Base-by-base conservation (phyloP, 2,113 vertebrate genomes). In the Conger conger region DNA sequence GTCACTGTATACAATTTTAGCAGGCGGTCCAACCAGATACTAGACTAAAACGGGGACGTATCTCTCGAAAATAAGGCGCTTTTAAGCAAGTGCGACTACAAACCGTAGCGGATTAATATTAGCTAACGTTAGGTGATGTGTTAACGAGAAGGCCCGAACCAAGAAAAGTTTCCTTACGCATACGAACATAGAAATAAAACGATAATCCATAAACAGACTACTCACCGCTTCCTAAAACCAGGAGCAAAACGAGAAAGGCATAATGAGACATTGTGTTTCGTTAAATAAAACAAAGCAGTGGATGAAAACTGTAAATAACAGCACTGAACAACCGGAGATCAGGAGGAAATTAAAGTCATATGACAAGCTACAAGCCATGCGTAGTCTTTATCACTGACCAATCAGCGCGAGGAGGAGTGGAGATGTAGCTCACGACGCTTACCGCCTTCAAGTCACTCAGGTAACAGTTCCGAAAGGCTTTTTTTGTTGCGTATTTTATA, bases 301-400 rank as follows among this genome's bases (percentile, higher is more conserved):
- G 57, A 60, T 60, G 27, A 18, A 68, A 68, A n/a, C 16, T 73
- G 68, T 23, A 33, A 73, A 73, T 73, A 73, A 73, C 68, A 73
- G 27, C 8, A 33, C 68, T 11, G 68, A 73, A 17, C 68, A 33
- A 73, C 68, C 9, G n/a, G 68, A 27, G 68, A 45, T 76, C 63
- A 89, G 80, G 89, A 92, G 93, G 93, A 94, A 94, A 91, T 90
- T 79, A 18, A 86, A 90, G 93, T 94, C 94, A 94, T 88, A 90
- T 94, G 94, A 94, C 92, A 18, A 68, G 7, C 87, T n/a, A 15
- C 57, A 78, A 33, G 60, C 17, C 23, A 35, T 77, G 63, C 86
- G 82, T 54, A 68, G 8, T 40, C 23, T 20, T 20, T 5, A 57
- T 18, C 4, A 57, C 27, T 0, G 50, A 42, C 16, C 76, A 60